Base-by-base conservation (phyloP, 2,113 vertebrate genomes). In the Chrysochloris asiatica region DNA sequence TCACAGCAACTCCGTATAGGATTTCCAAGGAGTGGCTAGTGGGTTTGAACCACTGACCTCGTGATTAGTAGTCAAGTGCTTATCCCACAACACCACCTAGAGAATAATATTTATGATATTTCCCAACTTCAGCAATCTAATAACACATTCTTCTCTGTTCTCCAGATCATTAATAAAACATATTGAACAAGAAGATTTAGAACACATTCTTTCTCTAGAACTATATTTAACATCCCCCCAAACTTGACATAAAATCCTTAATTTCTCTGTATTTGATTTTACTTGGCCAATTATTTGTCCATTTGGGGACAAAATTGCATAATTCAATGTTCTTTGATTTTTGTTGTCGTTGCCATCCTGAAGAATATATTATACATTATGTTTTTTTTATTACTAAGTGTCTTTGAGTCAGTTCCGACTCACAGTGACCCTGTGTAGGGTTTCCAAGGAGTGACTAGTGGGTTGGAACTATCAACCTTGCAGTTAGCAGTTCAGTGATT, bases 91-190 rank as follows among this genome's bases (percentile, higher is more conserved):
- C n/a, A n/a, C n/a, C n/a, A n/a, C n/a, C n/a, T n/a, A 41, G 24
- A 88, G 48, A 76, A 88, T 26, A 65, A 22, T 76, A 89, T 69
- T 92, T 85, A 50, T 33, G 26, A 76, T 81, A 72, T 54, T 12
- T 61, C 17, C 45, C 12, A 80, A 56, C 26, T 92, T 86, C 69
- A 90, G 90, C 21, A 83, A 56, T 77, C 67, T 86, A 56, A 30
- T 14, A 90, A 81, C 3, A 67, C 6, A 88, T 52, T 86, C 38
- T 80, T 73, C 21, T 72, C 83, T 19, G 72, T 45, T 83, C 28
- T 91, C 50, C 1, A 85, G 16, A 52, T 93, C 48, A 52, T 83
- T 84, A 93, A 79, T 71, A 80, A 92, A 90, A 96, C n/a, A 71
- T 41, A 65, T 0, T 59, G 28, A 93, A 36, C 19, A 48, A 4